A percentile compares a stretch with the other conserved stretches of the same genome.
Evolutionary conservation across 2,113 vertebrate species (phyloP).

Genomic region (Cheilinus undulatus): DNA sequence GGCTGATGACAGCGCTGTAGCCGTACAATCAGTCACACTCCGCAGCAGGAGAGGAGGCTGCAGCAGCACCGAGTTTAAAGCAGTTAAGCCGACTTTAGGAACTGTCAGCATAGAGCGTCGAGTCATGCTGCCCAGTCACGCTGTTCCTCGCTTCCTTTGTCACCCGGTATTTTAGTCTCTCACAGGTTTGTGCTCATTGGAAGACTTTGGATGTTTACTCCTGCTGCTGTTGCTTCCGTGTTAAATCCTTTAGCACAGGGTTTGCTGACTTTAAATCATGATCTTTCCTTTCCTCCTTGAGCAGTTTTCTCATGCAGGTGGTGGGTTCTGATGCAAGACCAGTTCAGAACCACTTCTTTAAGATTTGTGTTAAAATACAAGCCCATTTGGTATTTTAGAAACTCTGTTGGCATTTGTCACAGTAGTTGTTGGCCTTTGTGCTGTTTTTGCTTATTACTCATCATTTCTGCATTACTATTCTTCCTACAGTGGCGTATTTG

Average conservation of each 20-base stretch:
- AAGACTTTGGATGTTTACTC: no score
- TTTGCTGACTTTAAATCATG: not conserved
- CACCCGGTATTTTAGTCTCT: not conserved
- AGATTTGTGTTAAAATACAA: no score
- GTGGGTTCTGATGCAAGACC: no score
- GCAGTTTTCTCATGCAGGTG: no score
- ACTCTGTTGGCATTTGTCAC: not conserved
- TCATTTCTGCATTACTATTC: conserved; percentile 13
- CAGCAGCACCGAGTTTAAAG: not conserved
- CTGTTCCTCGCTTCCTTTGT: not conserved
- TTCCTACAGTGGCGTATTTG: conserved; percentile 17
- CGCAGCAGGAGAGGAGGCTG: not conserved
- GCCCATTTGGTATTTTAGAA: not conserved
- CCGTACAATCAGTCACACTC: not conserved
- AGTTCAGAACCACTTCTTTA: no score
- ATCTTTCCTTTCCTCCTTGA: no score
- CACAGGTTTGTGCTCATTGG: not conserved
- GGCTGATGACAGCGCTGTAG: conserved; percentile 3
- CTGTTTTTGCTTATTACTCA: conserved; percentile 9
- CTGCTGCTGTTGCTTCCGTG: not conserved
- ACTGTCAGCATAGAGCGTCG: not conserved
- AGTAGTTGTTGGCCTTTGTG: not conserved
- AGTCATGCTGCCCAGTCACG: not conserved
- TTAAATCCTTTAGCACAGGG: no score
- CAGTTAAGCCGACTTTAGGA: not conserved